Evolutionary conservation across 2,113 vertebrate species (phyloP).

Genomic region (Nansenia antarctica): DNA sequence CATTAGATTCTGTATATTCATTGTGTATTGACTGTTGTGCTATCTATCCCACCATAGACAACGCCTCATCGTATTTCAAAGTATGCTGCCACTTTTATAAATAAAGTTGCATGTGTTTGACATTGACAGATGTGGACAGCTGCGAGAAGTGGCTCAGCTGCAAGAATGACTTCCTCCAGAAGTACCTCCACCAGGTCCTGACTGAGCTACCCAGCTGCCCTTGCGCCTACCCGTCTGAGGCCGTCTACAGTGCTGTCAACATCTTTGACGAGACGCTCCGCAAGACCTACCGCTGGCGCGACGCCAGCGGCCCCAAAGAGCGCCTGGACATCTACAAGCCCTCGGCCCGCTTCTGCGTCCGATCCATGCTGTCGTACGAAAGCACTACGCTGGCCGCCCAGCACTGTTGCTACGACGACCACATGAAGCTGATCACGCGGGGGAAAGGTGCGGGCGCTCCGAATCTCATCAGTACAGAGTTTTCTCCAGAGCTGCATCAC

Average conservation of each 20-base stretch:
- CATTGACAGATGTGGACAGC: constrained; percentile 80
- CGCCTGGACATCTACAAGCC: constrained; percentile 88
- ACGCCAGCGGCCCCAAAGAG: constrained; percentile 83
- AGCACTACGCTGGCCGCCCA: constrained; percentile 84
- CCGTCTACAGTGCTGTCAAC: constrained; percentile 74
- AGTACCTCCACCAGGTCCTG: constrained; percentile 83
- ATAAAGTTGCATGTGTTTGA: neutral
- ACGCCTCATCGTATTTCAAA: neutral
- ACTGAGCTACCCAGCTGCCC: constrained; percentile 87
- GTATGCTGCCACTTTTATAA: neutral
- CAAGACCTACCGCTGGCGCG: constrained; percentile 83
- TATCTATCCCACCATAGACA: neutral
- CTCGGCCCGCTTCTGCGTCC: constrained; percentile 80
- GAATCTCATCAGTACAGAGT: constrained; percentile 82
- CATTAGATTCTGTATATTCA: too few relatives aligned
- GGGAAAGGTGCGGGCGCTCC: constrained; percentile 84
- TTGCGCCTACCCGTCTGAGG: constrained; percentile 84
- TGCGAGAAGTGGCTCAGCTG: constrained; percentile 91
- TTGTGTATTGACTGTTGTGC: neutral
- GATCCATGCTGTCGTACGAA: constrained; percentile 81
- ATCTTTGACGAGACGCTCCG: constrained; percentile 75
- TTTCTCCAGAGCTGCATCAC: constrained; percentile 85
- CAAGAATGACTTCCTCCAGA: constrained; percentile 85
- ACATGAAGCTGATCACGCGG: constrained; percentile 81
- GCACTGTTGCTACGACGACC: constrained; percentile 86